phyloP scores from a whole-genome alignment of 1,140 invertebrate species.

The Diprion similis region DNA sequence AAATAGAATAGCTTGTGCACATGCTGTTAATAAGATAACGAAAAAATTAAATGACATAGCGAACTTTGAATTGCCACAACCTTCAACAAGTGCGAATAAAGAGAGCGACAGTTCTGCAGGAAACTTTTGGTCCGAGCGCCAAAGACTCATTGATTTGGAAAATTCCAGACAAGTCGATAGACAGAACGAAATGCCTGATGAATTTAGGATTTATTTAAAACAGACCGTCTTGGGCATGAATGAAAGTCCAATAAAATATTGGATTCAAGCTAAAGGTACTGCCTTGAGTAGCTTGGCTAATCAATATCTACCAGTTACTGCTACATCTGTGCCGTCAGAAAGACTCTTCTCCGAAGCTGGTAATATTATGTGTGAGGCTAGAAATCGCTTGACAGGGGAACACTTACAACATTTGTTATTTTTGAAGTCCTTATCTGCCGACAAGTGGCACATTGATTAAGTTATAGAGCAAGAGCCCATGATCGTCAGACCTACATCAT shows the following conservation, averaged over 20 bases:
- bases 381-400: not conserved
- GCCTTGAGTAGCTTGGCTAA: no score
- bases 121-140: not conserved
- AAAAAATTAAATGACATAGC: not conserved
- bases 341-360: not conserved
- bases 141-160: not conserved
- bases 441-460: no score
- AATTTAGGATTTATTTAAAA: no score
- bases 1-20: constrained; percentile 32
- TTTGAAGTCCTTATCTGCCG: constrained; percentile 1
- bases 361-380: not conserved
- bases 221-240: no score
- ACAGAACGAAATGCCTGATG: no score
- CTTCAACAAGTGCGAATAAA: not conserved
- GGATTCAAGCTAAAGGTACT: no score
- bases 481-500: no score
- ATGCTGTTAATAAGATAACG: constrained; percentile 31
- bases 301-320: no score
- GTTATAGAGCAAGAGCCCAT: no score
- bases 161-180: no score
- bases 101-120: not conserved
- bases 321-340: no score
- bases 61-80: not conserved
- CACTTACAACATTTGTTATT: constrained; percentile 1
- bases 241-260: no score